Percentiles rank a stretch among this genome's conserved stretches.
phyloP scores from a whole-genome alignment of 2,888 invertebrate genomes.

The Lasioglossum zephyrum region DNA sequence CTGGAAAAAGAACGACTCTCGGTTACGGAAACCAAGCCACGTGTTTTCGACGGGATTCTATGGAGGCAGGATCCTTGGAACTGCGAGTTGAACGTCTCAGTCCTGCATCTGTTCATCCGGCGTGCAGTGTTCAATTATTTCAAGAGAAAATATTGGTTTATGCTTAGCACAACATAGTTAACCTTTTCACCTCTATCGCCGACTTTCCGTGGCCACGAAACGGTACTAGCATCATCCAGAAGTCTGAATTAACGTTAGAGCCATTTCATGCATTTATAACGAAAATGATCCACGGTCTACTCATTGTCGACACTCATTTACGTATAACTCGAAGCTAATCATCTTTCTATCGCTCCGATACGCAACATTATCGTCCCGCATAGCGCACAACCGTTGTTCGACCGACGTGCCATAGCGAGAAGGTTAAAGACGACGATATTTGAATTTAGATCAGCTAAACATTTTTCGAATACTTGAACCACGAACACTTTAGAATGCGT shows the following conservation, averaged over 20 bases:
- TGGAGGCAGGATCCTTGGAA: not conserved
- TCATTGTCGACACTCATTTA: too few species aligned
- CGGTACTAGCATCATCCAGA: not conserved
- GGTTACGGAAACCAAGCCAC: not conserved
- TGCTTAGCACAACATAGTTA: not conserved
- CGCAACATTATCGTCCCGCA: not conserved
- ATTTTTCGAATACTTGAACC: not conserved
- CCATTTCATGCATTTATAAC: too few species aligned
- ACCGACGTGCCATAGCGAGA: not conserved
- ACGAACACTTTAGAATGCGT: not conserved
- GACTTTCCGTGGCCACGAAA: not conserved
- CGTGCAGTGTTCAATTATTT: not conserved
- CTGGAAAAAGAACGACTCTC: slow-evolving; percentile 6
- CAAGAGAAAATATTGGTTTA: not conserved
- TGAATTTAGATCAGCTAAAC: not conserved
- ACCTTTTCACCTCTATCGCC: not conserved
- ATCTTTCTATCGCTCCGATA: not conserved
- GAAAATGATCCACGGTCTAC: too few species aligned
- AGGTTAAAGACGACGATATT: not conserved
- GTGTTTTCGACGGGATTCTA: not conserved
- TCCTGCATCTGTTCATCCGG: not conserved
- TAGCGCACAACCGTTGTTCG: not conserved
- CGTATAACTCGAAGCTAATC: not conserved
- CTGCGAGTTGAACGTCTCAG: not conserved
- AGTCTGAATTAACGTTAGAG: too few species aligned